Evolutionary conservation across 2,113 vertebrate species (phyloP).

Genomic region (Aythya baeri): DNA sequence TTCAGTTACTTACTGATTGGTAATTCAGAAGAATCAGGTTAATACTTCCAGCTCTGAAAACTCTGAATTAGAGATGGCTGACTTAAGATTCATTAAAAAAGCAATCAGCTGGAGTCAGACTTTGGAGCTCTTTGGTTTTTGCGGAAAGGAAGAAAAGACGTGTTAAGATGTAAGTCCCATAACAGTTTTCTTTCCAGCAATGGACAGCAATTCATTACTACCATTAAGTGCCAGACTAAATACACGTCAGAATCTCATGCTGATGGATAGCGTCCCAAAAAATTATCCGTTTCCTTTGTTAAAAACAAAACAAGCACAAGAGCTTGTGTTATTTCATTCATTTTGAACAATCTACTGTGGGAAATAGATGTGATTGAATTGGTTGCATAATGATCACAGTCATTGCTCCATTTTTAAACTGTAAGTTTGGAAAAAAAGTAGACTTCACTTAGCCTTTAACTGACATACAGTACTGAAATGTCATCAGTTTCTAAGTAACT

Average conservation of each 20-base stretch:
- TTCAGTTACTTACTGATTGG: slow-evolving; percentile 52
- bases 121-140: neutral
- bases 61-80: slow-evolving; percentile 27
- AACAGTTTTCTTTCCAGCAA: neutral
- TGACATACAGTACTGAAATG: neutral
- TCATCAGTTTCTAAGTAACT: neutral
- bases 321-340: neutral
- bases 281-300: neutral
- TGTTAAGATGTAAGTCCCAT: neutral
- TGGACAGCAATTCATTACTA: neutral
- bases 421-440: neutral
- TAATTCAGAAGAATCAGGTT: slow-evolving; percentile 51
- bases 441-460: neutral
- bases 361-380: neutral
- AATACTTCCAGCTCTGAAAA: slow-evolving; percentile 48
- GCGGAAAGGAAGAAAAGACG: neutral
- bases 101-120: slow-evolving; percentile 13
- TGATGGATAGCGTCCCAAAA: neutral
- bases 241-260: neutral
- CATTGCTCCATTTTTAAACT: neutral
- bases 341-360: neutral
- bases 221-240: neutral
- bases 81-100: slow-evolving; percentile 60
- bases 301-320: neutral
- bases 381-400: neutral